Percentiles rank a stretch among this genome's conserved stretches.
phyloP scores from a whole-genome alignment of 2,888 invertebrate genomes.

The Tyria jacobaeae region DNA sequence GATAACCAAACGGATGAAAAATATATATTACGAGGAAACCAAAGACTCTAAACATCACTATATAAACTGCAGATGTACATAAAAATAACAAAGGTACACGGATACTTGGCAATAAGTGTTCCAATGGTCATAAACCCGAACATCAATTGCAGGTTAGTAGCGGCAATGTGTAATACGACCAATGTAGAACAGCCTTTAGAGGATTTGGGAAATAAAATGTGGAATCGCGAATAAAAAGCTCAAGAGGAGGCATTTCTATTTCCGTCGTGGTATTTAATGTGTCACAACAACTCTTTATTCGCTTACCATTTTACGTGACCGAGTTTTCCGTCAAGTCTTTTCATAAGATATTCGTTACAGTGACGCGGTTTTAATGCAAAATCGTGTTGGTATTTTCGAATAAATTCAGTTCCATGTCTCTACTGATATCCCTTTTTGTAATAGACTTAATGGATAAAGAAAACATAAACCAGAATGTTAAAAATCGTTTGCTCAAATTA shows the following conservation, averaged over 20 bases:
- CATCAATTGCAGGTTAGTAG: conserved; percentile 3
- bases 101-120: not conserved
- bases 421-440: not conserved
- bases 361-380: conserved; percentile 7
- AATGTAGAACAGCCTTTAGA: conserved; percentile 3
- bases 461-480: no score
- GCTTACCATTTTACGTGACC: conserved; percentile 41
- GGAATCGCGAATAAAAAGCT: conserved; percentile 31
- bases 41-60: not conserved
- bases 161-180: conserved; percentile 2
- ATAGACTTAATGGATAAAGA: no score
- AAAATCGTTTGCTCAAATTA: not conserved
- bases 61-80: not conserved
- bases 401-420: not conserved
- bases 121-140: not conserved
- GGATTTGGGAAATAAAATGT: conserved; percentile 29
- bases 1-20: no score
- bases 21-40: no score
- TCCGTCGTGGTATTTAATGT: conserved; percentile 42
- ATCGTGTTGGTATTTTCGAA: not conserved
- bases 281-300: conserved; percentile 43
- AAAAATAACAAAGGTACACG: not conserved
- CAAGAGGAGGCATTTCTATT: conserved; percentile 38
- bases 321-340: conserved; percentile 22
- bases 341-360: conserved; percentile 17